A percentile compares a stretch with the other conserved stretches of the same genome.
These are phyloP conservation scores for Saccopteryx bilineata DNA, from an alignment of 2,113 vertebrate species.

Conservation along the genomic window DNA sequence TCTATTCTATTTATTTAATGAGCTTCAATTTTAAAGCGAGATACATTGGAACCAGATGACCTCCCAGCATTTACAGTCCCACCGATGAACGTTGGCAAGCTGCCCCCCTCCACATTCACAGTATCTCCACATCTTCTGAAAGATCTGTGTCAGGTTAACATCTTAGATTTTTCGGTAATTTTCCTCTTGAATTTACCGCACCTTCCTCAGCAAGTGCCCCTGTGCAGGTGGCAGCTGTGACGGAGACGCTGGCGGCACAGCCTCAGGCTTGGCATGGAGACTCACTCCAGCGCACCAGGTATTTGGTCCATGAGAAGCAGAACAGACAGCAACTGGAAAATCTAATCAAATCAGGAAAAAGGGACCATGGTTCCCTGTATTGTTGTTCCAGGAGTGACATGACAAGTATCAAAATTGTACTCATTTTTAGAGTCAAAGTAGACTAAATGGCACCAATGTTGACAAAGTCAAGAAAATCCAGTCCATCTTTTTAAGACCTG, in stretches of 20 bases:
- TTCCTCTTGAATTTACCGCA: neutral
- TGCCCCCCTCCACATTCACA: neutral
- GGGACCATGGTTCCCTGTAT: neutral
- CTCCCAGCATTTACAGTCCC: neutral
- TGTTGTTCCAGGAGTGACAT: neutral
- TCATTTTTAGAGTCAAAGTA: slow-evolving; percentile 13
- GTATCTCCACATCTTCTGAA: neutral
- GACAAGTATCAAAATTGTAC: neutral
- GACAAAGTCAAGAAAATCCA: neutral
- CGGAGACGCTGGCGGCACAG: neutral
- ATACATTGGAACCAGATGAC: neutral
- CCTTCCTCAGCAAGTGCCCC: neutral
- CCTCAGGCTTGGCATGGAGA: neutral
- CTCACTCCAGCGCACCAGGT: fast-evolving
- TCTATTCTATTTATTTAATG: slow-evolving; percentile 27
- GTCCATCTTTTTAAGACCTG: neutral
- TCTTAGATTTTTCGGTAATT: neutral
- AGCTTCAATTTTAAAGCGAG: slow-evolving; percentile 60
- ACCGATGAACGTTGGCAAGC: neutral
- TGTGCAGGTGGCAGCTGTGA: neutral
- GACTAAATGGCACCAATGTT: neutral
- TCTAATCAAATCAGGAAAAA: neutral
- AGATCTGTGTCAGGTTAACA: neutral
- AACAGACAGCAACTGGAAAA: neutral
- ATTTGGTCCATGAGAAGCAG: slow-evolving; percentile 57